Evolutionary conservation across 2,888 invertebrate species (phyloP).

Genomic region (Lithophane ornitopus): DNA sequence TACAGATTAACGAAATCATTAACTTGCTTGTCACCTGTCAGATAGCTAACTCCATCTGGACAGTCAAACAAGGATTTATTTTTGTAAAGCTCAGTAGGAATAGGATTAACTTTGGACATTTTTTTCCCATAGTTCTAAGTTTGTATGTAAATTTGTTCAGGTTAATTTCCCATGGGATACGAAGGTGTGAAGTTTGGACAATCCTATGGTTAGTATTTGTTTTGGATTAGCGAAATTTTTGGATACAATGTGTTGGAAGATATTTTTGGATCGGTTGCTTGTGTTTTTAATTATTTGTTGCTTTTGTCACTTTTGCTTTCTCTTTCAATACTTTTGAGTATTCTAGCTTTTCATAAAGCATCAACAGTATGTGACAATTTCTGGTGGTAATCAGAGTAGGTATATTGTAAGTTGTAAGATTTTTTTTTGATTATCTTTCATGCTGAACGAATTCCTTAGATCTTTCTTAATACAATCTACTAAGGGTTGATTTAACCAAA

Average conservation of each 20-base stretch:
- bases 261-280: constrained; percentile 13
- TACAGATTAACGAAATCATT: constrained; percentile 58
- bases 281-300: constrained; percentile 31
- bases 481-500: no score
- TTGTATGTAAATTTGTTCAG: constrained; percentile 67
- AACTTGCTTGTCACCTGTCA: constrained; percentile 62
- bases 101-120: constrained; percentile 68
- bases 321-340: not conserved
- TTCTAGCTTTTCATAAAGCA: not conserved
- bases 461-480: not conserved
- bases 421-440: not conserved
- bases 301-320: constrained; percentile 3
- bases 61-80: constrained; percentile 54
- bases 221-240: constrained; percentile 60
- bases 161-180: constrained; percentile 78
- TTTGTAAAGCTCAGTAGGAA: constrained; percentile 80
- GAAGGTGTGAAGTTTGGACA: constrained; percentile 68
- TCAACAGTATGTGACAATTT: not conserved
- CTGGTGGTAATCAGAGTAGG: not conserved
- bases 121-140: constrained; percentile 69
- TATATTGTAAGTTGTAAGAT: not conserved
- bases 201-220: constrained; percentile 50
- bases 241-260: constrained; percentile 19
- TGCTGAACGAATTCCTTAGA: not conserved
- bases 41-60: constrained; percentile 58